phyloP scores from a whole-genome alignment of 2,888 invertebrate species.

The Siphonodentalium dalli region DNA sequence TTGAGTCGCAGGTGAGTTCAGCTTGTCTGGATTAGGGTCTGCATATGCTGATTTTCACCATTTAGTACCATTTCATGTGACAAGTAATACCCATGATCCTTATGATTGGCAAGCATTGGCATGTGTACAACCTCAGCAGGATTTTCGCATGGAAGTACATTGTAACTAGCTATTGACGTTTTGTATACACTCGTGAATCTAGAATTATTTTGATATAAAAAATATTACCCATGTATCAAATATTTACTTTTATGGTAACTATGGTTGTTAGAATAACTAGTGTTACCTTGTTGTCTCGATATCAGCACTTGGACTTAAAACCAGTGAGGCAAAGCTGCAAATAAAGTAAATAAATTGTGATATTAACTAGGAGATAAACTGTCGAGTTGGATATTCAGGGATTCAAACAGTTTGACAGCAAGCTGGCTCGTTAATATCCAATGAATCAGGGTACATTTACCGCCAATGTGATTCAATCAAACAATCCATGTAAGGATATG shows the following conservation, averaged over 20 bases:
- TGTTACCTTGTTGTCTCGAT: constrained; percentile 44
- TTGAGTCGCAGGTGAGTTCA: too few relatives aligned
- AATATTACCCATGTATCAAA: not conserved
- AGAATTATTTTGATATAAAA: not conserved
- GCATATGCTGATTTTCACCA: too few relatives aligned
- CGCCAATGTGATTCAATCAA: not conserved
- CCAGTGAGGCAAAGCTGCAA: constrained; percentile 51
- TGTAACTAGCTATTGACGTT: too few relatives aligned
- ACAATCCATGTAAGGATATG: not conserved
- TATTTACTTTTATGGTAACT: not conserved
- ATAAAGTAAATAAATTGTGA: not conserved
- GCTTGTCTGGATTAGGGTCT: too few relatives aligned
- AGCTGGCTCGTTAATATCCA: not conserved
- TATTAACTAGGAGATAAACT: too few relatives aligned
- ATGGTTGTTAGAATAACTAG: not conserved
- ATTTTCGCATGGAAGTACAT: too few relatives aligned
- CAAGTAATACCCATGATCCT: too few relatives aligned
- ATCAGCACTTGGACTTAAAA: constrained; percentile 43
- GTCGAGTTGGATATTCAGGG: too few relatives aligned
- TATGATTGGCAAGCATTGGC: too few relatives aligned
- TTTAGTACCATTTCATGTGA: too few relatives aligned
- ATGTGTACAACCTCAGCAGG: too few relatives aligned
- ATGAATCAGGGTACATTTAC: too few relatives aligned
- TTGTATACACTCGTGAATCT: not conserved
- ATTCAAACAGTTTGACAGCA: not conserved